These are phyloP conservation scores for Pelobates fuscus DNA, from an alignment of 2,113 vertebrate genomes.

Conservation along the genomic window DNA sequence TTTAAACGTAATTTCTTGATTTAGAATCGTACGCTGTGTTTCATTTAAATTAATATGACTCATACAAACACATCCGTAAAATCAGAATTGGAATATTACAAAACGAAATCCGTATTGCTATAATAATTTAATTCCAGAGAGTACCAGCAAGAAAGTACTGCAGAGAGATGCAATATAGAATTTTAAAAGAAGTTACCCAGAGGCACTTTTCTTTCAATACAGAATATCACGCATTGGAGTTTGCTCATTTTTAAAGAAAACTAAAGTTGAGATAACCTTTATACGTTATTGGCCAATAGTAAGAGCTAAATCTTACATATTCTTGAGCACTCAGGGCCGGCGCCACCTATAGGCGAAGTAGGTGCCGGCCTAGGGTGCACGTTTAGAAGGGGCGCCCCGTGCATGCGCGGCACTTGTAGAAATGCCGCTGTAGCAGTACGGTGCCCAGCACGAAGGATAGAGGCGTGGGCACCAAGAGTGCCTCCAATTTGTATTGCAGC, in stretches of 20 bases:
- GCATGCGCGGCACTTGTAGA: too few species aligned
- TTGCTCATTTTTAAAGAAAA: slow-evolving; percentile 8
- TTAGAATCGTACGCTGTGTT: neutral
- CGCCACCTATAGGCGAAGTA: too few species aligned
- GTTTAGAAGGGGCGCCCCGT: too few species aligned
- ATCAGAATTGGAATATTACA: neutral
- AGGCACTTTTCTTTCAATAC: slow-evolving; percentile 1
- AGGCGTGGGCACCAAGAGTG: too few species aligned
- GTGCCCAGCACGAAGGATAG: too few species aligned
- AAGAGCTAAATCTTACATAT: slow-evolving; percentile 4
- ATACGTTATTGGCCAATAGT: slow-evolving; percentile 16
- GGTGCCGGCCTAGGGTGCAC: too few species aligned
- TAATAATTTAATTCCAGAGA: neutral
- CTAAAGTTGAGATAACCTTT: slow-evolving; percentile 21
- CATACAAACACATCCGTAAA: neutral
- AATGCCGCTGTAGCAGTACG: too few species aligned
- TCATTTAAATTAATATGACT: slow-evolving; percentile 28
- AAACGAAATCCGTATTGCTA: neutral
- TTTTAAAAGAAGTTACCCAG: neutral
- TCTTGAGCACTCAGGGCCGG: slow-evolving; percentile 9
- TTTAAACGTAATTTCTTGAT: too few species aligned
- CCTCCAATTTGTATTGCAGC: too few species aligned
- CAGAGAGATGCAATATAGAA: slow-evolving; percentile 9
- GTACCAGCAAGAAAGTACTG: slow-evolving; percentile 14
- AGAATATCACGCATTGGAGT: slow-evolving; percentile 9